phyloP scores from a whole-genome alignment of 23 tunicate genomes.

The Clavelina lepadiformis region DNA sequence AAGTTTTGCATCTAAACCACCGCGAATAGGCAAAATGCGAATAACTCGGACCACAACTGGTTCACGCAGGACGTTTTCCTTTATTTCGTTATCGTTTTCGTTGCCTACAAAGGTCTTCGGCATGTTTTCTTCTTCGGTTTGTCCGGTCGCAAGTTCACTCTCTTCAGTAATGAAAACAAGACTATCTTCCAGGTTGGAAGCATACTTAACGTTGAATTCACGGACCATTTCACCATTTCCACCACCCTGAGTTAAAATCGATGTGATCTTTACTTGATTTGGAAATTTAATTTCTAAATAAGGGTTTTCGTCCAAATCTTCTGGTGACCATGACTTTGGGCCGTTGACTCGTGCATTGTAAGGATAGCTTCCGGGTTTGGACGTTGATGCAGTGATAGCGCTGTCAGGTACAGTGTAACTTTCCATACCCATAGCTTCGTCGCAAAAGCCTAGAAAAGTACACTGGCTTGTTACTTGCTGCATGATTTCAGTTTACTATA shows the following conservation, averaged over 20 bases:
- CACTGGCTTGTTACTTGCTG: too few species aligned
- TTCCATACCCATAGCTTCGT: constrained; percentile 77
- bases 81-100: constrained; percentile 38
- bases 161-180: background rate
- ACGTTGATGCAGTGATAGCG: constrained; percentile 48
- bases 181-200: background rate
- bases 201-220: constrained; percentile 29
- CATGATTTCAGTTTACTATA: too few species aligned
- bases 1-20: constrained; percentile 6
- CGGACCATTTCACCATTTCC: constrained; percentile 50
- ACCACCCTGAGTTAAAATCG: constrained; percentile 79
- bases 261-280: constrained; percentile 26
- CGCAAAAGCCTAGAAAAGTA: constrained; percentile 51
- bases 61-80: constrained; percentile 33
- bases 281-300: constrained; percentile 50
- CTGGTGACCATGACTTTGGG: constrained; percentile 60
- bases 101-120: constrained; percentile 40
- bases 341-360: constrained; percentile 29
- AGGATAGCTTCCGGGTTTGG: constrained; percentile 50
- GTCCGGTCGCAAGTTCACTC: constrained; percentile 7
- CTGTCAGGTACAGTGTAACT: constrained; percentile 35
- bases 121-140: background rate
- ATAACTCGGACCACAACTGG: constrained; percentile 25
- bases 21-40: constrained; percentile 50
- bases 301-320: constrained; percentile 36